phyloP scores from a whole-genome alignment of 2,888 invertebrate genomes.

The Coelinius sp. region DNA sequence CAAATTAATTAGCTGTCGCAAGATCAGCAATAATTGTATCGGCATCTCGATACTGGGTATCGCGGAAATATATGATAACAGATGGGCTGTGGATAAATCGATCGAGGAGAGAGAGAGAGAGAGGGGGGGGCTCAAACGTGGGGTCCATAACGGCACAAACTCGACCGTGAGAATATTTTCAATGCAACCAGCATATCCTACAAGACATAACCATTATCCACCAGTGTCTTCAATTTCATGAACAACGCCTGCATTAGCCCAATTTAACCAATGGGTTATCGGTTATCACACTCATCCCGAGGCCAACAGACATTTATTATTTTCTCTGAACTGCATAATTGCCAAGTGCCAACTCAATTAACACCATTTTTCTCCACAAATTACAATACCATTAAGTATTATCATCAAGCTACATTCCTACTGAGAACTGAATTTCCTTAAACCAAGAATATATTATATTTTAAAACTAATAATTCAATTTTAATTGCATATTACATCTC shows the following conservation, averaged over 20 bases:
- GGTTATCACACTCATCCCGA: constrained; percentile 48
- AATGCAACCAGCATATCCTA: not conserved
- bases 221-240: not conserved
- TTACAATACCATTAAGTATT: not conserved
- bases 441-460: not conserved
- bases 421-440: not conserved
- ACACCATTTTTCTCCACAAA: constrained; percentile 43
- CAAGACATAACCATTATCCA: constrained; percentile 11
- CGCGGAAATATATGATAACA: constrained; percentile 19
- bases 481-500: too few relatives aligned
- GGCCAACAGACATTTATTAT: constrained; percentile 45
- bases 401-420: not conserved
- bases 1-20: too few relatives aligned
- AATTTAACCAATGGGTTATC: constrained; percentile 51
- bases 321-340: not conserved
- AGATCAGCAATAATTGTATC: too few relatives aligned
- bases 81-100: constrained; percentile 20
- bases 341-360: constrained; percentile 56
- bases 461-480: too few relatives aligned
- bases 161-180: constrained; percentile 47
- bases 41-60: constrained; percentile 1
- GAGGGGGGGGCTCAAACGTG: constrained; percentile 8
- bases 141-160: constrained; percentile 44
- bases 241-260: constrained; percentile 41
- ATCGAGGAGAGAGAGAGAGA: too few relatives aligned